Conservation (phyloP, 2,113 vertebrate genomes). For the Elephantulus edwardii region DNA sequence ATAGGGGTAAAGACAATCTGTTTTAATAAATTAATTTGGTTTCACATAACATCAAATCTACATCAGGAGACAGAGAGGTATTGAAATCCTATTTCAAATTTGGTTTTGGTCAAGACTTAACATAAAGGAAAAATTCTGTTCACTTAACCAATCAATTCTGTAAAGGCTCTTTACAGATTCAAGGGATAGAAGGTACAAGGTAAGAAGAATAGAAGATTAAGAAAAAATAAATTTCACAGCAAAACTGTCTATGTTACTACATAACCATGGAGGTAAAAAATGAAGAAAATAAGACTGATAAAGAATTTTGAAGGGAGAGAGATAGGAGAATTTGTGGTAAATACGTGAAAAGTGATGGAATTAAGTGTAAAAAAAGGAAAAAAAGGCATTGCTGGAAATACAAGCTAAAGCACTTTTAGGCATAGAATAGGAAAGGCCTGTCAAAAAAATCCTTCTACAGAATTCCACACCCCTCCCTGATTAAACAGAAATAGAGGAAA, state of each 20-base stretch:
- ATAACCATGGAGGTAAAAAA: neutral
- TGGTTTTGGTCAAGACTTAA: neutral
- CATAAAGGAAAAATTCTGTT: neutral
- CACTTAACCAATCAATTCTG: neutral
- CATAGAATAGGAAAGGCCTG: accelerated
- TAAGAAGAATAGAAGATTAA: too few relatives aligned
- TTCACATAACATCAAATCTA: neutral
- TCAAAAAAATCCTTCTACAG: too few relatives aligned
- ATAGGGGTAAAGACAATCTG: neutral
- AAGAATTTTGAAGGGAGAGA: neutral
- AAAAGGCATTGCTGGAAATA: too few relatives aligned
- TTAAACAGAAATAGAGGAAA: too few relatives aligned
- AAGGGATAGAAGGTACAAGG: neutral
- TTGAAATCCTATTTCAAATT: neutral
- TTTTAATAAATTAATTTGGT: neutral
- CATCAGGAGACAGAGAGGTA: neutral
- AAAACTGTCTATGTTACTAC: neutral
- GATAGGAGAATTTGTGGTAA: neutral
- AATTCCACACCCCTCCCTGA: too few relatives aligned
- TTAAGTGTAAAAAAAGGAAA: too few relatives aligned
- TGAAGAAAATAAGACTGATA: neutral
- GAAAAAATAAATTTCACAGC: neutral
- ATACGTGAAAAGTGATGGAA: neutral
- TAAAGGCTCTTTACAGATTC: neutral
- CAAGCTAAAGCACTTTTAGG: neutral